Percentiles rank a stretch among this genome's conserved stretches.
Conservation (phyloP, 2,888 invertebrate genomes). For the Asteroscopus sphinx region DNA sequence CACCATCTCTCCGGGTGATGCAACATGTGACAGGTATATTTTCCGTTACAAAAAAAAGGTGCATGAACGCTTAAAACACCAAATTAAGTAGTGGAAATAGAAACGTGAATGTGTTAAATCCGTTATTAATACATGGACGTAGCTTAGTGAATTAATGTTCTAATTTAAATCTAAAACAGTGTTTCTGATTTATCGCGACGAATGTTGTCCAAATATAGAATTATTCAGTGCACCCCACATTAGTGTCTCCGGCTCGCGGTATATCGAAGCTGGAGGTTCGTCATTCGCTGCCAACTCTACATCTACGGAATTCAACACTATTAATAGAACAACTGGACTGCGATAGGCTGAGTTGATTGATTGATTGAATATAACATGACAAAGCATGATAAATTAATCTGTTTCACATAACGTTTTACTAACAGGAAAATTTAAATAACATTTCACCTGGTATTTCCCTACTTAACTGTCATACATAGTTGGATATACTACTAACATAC, state of each 20-base stretch:
- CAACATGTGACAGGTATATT: too few species aligned
- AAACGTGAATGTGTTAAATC: conserved; percentile 11
- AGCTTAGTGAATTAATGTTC: conserved; percentile 53
- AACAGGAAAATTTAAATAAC: conserved; percentile 40
- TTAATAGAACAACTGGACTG: conserved; percentile 10
- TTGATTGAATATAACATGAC: too few species aligned
- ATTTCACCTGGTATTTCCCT: conserved; percentile 23
- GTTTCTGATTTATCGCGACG: conserved; percentile 67
- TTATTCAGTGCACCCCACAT: conserved; percentile 66
- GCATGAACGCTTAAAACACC: conserved; percentile 7
- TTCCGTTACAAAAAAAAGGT: conserved; percentile 2
- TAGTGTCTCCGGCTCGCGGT: conserved; percentile 50
- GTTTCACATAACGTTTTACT: conserved; percentile 6
- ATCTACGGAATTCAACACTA: conserved; percentile 41
- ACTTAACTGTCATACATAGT: conserved; percentile 14
- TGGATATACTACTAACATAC: too few species aligned
- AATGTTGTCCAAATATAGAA: conserved; percentile 72
- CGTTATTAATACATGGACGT: conserved; percentile 20
- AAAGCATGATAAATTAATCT: conserved; percentile 10
- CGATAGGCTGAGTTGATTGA: too few species aligned
- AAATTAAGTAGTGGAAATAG: conserved; percentile 20
- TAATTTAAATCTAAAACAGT: conserved; percentile 59
- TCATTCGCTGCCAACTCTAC: conserved; percentile 53
- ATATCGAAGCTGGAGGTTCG: conserved; percentile 51
- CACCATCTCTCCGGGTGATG: too few species aligned